Conservation (phyloP, 2,888 invertebrate species). For the Panopea generosa region DNA sequence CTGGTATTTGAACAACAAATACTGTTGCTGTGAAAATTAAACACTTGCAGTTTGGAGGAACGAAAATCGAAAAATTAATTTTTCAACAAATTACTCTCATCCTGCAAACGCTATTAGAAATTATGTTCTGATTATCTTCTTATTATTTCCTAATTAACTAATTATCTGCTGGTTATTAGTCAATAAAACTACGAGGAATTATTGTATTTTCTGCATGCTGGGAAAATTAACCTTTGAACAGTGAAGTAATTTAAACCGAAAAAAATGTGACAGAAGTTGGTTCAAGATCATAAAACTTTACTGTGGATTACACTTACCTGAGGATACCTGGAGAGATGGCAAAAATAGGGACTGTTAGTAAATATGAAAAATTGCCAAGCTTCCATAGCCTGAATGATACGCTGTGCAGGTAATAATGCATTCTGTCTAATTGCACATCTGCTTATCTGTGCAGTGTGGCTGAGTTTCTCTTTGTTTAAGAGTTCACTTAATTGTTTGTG, state of each 20-base stretch:
- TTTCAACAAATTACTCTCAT: too few species aligned
- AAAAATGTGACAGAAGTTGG: background rate
- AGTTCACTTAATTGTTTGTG: too few species aligned
- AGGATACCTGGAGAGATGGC: slow-evolving; percentile 8
- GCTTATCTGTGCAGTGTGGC: too few species aligned
- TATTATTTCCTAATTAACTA: background rate
- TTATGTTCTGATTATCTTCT: background rate
- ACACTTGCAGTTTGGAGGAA: too few species aligned
- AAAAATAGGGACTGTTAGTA: slow-evolving; percentile 8
- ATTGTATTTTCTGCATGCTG: background rate
- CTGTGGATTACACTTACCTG: background rate
- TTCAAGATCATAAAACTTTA: slow-evolving; percentile 1
- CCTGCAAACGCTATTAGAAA: too few species aligned
- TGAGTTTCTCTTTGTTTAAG: too few species aligned
- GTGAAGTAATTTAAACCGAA: background rate
- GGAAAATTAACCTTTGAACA: background rate
- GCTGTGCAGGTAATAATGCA: slow-evolving; percentile 53
- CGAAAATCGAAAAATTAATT: too few species aligned
- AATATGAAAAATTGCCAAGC: slow-evolving; percentile 42
- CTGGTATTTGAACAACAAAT: too few species aligned
- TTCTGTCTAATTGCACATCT: too few species aligned
- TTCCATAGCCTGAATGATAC: slow-evolving; percentile 58
- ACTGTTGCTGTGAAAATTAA: too few species aligned
- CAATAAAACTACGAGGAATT: background rate
- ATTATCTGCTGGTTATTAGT: background rate